These are phyloP conservation scores for Gerris buenoi DNA, from an alignment of 1,140 invertebrate species.

Conservation along the genomic window DNA sequence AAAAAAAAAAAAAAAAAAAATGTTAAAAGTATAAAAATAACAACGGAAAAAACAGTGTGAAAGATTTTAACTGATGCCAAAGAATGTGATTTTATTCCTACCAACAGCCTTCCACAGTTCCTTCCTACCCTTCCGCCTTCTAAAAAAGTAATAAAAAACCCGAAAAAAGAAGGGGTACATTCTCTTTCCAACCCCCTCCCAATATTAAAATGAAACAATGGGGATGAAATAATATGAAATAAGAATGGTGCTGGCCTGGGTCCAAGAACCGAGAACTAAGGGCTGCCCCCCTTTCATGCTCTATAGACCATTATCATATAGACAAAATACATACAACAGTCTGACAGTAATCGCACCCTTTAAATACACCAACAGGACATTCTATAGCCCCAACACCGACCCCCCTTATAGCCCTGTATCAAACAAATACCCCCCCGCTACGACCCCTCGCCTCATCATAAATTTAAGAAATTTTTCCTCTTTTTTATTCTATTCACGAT, in stretches of 20 bases:
- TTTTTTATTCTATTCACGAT: too few relatives aligned
- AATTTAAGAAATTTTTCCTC: too few relatives aligned
- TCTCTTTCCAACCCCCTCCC: too few relatives aligned
- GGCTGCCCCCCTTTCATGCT: too few relatives aligned
- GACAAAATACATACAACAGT: not conserved
- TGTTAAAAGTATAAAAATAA: too few relatives aligned
- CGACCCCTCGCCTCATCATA: too few relatives aligned
- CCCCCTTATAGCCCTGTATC: too few relatives aligned
- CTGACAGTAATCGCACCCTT: not conserved
- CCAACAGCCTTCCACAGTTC: too few relatives aligned
- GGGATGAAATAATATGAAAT: not conserved
- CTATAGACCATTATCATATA: not conserved
- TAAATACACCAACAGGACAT: not conserved
- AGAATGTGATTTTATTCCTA: not conserved
- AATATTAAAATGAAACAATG: not conserved
- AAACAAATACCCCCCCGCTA: too few relatives aligned
- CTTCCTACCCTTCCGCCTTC: not conserved
- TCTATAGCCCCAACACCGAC: too few relatives aligned
- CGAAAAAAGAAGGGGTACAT: not conserved
- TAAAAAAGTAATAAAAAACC: not conserved
- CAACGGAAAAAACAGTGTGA: too few relatives aligned
- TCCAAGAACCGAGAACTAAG: not conserved
- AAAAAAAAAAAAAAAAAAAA: too few relatives aligned
- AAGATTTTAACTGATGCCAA: not conserved
- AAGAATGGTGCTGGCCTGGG: not conserved